Conservation (phyloP, 2,113 vertebrate species). For the Sisor rabdophorus region DNA sequence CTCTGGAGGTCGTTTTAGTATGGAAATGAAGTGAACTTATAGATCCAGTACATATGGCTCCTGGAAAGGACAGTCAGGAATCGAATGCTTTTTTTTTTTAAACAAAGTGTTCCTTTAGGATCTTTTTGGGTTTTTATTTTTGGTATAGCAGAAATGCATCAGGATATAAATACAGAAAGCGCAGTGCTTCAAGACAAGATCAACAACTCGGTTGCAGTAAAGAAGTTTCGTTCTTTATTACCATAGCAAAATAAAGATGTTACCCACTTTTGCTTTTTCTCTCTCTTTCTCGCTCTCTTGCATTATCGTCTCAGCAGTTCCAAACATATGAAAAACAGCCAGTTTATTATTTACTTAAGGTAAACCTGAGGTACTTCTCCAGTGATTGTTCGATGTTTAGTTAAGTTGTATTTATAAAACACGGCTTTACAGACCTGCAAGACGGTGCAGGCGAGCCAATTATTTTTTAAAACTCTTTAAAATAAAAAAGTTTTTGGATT, state of each 20-base stretch:
- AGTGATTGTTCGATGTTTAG: constrained; percentile 28
- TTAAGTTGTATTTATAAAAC: constrained; percentile 48
- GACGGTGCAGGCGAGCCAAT: constrained; percentile 51
- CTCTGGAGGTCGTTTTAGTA: constrained; percentile 46
- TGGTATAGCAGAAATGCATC: constrained; percentile 30
- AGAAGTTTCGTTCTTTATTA: constrained; percentile 11
- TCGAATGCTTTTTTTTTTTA: constrained; percentile 12
- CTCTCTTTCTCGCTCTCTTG: constrained; percentile 8
- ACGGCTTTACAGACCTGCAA: constrained; percentile 41
- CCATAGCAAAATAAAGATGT: constrained; percentile 30
- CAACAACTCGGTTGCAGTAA: constrained; percentile 16
- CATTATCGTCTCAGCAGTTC: constrained; percentile 47
- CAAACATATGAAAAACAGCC: constrained; percentile 17
- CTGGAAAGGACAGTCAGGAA: constrained; percentile 24
- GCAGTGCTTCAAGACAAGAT: constrained; percentile 18
- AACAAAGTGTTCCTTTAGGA: constrained; percentile 4
- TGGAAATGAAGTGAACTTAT: constrained; percentile 33
- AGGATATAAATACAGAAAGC: constrained; percentile 46
- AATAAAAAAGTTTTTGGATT: constrained; percentile 55
- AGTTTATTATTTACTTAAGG: constrained; percentile 46
- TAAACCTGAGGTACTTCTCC: constrained; percentile 43
- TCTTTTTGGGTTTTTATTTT: constrained; percentile 33
- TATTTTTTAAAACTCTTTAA: constrained; percentile 57
- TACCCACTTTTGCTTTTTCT: constrained; percentile 14
- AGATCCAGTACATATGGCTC: constrained; percentile 11